Percentiles rank a stretch among this genome's conserved stretches.
Conservation (phyloP, 2,888 invertebrate genomes). For the Acronicta aceris region DNA sequence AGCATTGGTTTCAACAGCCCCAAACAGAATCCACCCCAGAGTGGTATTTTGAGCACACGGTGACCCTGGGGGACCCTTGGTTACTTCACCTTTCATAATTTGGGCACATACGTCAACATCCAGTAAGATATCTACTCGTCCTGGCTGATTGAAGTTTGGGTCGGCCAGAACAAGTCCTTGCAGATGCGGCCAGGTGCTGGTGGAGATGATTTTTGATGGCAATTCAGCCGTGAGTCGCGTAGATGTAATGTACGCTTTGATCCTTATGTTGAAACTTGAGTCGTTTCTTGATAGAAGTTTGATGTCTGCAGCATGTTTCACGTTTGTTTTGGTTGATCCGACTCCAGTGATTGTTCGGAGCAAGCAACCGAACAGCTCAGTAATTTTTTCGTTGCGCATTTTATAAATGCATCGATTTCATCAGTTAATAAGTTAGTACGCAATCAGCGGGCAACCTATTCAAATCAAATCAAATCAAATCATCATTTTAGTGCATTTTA, state of each 20-base stretch:
- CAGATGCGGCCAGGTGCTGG: constrained; percentile 17
- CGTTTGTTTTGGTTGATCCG: no score
- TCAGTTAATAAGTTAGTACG: no score
- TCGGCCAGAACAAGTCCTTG: constrained; percentile 36
- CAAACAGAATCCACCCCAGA: constrained; percentile 52
- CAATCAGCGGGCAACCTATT: no score
- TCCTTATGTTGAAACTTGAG: no score
- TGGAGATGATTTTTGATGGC: constrained; percentile 26
- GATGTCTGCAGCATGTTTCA: no score
- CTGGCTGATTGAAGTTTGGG: constrained; percentile 37
- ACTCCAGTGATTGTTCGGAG: no score
- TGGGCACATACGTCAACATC: constrained; percentile 44
- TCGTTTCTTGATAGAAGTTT: no score
- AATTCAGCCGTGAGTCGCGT: constrained; percentile 42
- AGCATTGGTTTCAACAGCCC: constrained; percentile 9
- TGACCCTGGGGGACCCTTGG: constrained; percentile 46
- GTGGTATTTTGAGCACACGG: constrained; percentile 49
- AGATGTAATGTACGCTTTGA: constrained; percentile 31
- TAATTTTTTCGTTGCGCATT: no score
- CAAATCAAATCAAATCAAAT: no score
- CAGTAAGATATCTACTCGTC: constrained; percentile 45
- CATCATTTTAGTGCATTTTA: no score
- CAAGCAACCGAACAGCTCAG: no score
- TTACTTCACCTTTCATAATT: constrained; percentile 33
- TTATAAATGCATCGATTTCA: no score